Conservation (phyloP, 2,888 invertebrate genomes). For the Terebella lapidaria region DNA sequence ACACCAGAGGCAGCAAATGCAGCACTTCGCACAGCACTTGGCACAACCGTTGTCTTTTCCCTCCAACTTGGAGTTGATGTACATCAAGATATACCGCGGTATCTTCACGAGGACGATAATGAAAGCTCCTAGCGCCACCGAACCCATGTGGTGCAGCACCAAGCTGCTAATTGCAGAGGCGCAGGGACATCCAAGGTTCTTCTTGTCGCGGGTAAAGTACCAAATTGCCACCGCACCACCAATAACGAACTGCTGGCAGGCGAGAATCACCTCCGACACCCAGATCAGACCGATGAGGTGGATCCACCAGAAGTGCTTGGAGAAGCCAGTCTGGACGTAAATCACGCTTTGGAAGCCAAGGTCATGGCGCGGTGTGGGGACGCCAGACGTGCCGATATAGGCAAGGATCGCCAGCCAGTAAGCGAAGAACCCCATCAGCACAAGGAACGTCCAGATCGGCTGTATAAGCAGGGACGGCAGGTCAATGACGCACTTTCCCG, state of each 20-base stretch:
- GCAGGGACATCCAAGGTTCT: slow-evolving; percentile 34
- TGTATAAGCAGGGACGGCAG: slow-evolving; percentile 81
- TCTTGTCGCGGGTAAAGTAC: slow-evolving; percentile 68
- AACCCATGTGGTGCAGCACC: slow-evolving; percentile 52
- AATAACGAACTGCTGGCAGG: slow-evolving; percentile 89
- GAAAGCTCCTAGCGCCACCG: slow-evolving; percentile 53
- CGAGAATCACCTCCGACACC: slow-evolving; percentile 89
- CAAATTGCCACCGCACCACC: slow-evolving; percentile 89
- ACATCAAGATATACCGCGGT: slow-evolving; percentile 53
- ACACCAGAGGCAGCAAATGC: slow-evolving; percentile 85
- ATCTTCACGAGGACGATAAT: slow-evolving; percentile 53
- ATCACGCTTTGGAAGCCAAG: slow-evolving; percentile 26
- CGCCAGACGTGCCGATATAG: slow-evolving; percentile 59
- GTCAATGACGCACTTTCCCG: slow-evolving; percentile 77
- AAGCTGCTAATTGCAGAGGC: slow-evolving; percentile 38
- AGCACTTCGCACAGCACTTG: slow-evolving; percentile 54
- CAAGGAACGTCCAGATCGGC: slow-evolving; percentile 66
- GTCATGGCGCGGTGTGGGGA: slow-evolving; percentile 15
- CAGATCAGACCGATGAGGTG: slow-evolving; percentile 84
- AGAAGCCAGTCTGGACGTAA: slow-evolving; percentile 38
- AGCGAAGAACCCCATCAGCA: slow-evolving; percentile 71
- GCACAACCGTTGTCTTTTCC: slow-evolving; percentile 43
- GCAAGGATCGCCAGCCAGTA: slow-evolving; percentile 85
- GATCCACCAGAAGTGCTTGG: slow-evolving; percentile 84
- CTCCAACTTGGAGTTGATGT: slow-evolving; percentile 50